Conservation (phyloP, 1,140 invertebrate genomes). For the Branchinecta lynchi region DNA sequence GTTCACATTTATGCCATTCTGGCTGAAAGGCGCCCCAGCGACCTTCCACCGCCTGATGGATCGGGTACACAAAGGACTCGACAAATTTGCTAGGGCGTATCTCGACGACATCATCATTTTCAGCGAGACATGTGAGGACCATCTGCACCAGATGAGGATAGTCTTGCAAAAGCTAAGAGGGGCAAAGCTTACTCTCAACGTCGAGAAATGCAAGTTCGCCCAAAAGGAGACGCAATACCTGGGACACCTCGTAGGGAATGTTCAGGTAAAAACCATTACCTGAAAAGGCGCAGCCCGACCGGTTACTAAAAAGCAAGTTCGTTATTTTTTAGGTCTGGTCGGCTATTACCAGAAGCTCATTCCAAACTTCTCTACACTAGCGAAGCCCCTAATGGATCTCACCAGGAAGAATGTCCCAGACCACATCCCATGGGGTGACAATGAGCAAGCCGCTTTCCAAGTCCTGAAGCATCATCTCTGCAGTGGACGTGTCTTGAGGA, state of each 20-base stretch:
- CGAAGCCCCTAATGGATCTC: not conserved
- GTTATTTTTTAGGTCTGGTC: not conserved
- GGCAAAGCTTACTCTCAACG: not conserved
- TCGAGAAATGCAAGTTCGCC: constrained; percentile 4
- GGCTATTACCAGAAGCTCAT: not conserved
- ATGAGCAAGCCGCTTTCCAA: not conserved
- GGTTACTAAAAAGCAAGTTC: not conserved
- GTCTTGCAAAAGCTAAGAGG: not conserved
- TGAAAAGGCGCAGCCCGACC: no score
- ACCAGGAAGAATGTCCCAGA: not conserved
- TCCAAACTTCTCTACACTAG: not conserved
- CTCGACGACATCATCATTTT: not conserved
- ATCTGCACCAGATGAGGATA: not conserved
- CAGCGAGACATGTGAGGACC: not conserved
- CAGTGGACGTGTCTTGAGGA: not conserved
- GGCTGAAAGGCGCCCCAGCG: not conserved
- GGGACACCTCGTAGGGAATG: not conserved
- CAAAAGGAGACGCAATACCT: not conserved
- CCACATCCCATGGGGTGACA: not conserved
- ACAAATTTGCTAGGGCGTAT: not conserved
- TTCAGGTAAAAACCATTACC: no score
- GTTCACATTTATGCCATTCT: not conserved
- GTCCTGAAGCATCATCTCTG: not conserved
- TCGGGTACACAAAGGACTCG: not conserved
- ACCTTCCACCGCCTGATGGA: not conserved